Conservation (phyloP, 1,140 invertebrate species). For the Drosophila nebulosa region DNA sequence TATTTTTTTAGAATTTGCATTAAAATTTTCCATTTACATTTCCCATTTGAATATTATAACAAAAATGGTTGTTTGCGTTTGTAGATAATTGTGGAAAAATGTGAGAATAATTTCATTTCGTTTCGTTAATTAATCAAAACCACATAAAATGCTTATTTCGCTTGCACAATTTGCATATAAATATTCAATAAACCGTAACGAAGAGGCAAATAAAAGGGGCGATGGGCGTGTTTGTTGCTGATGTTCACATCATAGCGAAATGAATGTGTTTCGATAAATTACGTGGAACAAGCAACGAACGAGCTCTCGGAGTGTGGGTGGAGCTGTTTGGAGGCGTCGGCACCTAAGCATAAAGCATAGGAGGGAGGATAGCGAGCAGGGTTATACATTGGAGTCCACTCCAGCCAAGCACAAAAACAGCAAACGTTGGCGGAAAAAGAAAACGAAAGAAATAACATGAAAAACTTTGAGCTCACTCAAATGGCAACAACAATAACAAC, state of each 20-base stretch:
- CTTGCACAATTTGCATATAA: slow-evolving; percentile 60
- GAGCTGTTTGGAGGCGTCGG: not conserved
- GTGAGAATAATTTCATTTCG: not conserved
- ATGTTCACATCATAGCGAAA: slow-evolving; percentile 65
- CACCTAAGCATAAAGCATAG: slow-evolving; percentile 48
- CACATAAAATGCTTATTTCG: slow-evolving; percentile 4
- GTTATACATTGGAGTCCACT: slow-evolving; percentile 51
- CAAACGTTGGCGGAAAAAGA: slow-evolving; percentile 42
- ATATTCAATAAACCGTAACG: slow-evolving; percentile 63
- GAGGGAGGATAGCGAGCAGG: slow-evolving; percentile 1
- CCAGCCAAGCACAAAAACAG: slow-evolving; percentile 43
- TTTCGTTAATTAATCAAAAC: slow-evolving; percentile 35
- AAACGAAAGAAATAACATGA: slow-evolving; percentile 28
- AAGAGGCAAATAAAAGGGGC: slow-evolving; percentile 37
- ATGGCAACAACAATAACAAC: slow-evolving; percentile 24
- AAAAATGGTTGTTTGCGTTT: not conserved
- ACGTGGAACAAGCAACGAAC: slow-evolving; percentile 43
- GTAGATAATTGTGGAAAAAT: not conserved
- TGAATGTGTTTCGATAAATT: slow-evolving; percentile 78
- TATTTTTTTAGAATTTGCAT: not conserved
- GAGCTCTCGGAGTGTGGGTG: slow-evolving; percentile 14
- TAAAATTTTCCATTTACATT: not conserved
- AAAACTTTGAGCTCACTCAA: slow-evolving; percentile 34
- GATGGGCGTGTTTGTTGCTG: slow-evolving; percentile 52
- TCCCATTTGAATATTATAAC: not conserved